A percentile compares a stretch with the other conserved stretches of the same genome.
These are phyloP conservation scores for Ceratina calcarata DNA, from an alignment of 1,140 invertebrate genomes.

Conservation along the genomic window DNA sequence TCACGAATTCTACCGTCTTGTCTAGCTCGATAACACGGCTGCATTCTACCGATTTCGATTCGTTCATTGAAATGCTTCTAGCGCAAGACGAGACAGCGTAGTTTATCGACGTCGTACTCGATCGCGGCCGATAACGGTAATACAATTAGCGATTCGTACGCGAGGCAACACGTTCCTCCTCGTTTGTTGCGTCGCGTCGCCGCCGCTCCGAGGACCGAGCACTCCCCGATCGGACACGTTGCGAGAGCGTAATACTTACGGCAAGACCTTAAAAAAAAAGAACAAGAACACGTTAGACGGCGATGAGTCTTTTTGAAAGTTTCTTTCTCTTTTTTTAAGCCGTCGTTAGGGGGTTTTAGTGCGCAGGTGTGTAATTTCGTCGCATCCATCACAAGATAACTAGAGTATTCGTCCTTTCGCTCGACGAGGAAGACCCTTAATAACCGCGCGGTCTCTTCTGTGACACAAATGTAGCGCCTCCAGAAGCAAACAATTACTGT, in stretches of 20 bases:
- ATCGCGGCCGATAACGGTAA: neutral
- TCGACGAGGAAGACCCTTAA: constrained; percentile 1
- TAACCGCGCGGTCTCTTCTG: constrained; percentile 27
- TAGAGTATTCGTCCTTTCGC: constrained; percentile 17
- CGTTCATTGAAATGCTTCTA: neutral
- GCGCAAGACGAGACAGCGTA: neutral
- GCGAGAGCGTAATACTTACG: constrained; percentile 56
- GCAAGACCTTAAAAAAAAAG: constrained; percentile 51
- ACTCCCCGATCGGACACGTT: constrained; percentile 26
- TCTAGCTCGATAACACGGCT: too few relatives aligned
- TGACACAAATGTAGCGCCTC: neutral
- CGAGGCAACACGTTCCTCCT: neutral
- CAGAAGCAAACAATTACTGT: neutral
- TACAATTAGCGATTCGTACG: constrained; percentile 12
- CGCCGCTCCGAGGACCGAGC: constrained; percentile 37
- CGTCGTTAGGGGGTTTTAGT: constrained; percentile 53
- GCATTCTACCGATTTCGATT: neutral
- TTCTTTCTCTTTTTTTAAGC: constrained; percentile 25
- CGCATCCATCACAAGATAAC: constrained; percentile 42
- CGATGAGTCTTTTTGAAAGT: too few relatives aligned
- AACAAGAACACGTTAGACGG: constrained; percentile 35
- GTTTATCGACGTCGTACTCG: neutral
- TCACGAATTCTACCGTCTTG: too few relatives aligned
- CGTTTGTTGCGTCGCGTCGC: neutral
- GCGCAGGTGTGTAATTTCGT: constrained; percentile 59